Conservation (phyloP, 2,113 vertebrate species). For the Oncorhynchus masou region DNA sequence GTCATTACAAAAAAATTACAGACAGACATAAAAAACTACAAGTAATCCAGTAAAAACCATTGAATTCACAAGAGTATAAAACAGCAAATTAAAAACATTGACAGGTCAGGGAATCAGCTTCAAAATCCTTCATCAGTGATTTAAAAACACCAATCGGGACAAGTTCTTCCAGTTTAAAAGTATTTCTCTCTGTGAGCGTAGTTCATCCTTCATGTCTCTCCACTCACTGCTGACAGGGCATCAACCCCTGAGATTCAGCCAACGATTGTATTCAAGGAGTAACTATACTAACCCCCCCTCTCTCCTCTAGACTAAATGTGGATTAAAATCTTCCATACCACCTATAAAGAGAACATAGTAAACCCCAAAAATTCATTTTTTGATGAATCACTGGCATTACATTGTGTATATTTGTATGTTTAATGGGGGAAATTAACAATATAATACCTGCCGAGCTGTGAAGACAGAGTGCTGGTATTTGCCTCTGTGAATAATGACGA, state of each 20-base stretch:
- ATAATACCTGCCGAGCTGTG: background rate
- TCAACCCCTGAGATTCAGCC: conserved; percentile 33
- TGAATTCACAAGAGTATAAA: too few relatives aligned
- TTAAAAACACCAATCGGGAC: too few relatives aligned
- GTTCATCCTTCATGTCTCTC: conserved; percentile 13
- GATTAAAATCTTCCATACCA: conserved; percentile 23
- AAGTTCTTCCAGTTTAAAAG: too few relatives aligned
- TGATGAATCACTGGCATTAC: conserved; percentile 55
- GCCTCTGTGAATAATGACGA: background rate
- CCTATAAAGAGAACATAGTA: conserved; percentile 17
- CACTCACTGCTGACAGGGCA: conserved; percentile 11
- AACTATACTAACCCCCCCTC: conserved; percentile 28
- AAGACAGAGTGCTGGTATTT: background rate
- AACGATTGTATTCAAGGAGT: conserved; percentile 54
- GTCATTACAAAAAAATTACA: too few relatives aligned
- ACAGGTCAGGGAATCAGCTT: too few relatives aligned
- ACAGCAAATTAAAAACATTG: too few relatives aligned
- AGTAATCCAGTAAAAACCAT: too few relatives aligned
- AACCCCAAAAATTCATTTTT: conserved; percentile 54
- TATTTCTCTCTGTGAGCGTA: too few relatives aligned
- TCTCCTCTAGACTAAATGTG: background rate
- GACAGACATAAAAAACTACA: too few relatives aligned
- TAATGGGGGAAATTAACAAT: conserved; percentile 45
- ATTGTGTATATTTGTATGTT: conserved; percentile 58
- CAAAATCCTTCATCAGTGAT: too few relatives aligned